Percentiles rank a stretch among this genome's conserved stretches.
Conservation (phyloP, 2,888 invertebrate species). For the Odontothrips loti region DNA sequence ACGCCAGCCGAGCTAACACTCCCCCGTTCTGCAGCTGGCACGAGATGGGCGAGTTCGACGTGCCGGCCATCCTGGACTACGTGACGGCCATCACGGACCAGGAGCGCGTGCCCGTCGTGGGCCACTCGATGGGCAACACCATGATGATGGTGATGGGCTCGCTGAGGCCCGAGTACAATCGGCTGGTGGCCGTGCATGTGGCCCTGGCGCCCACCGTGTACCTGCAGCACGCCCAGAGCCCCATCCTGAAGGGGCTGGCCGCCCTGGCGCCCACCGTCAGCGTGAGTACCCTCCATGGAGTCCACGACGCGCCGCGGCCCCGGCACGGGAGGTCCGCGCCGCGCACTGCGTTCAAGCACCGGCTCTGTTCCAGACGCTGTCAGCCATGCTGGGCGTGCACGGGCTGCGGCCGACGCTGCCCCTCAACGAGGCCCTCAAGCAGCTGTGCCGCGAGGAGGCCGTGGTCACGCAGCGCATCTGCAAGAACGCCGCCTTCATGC, state of each 20-base stretch:
- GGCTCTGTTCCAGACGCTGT: not conserved
- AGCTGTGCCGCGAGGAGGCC: conserved; percentile 23
- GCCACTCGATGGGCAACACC: conserved; percentile 23
- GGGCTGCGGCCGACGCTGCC: conserved; percentile 17
- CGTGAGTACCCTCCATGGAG: conserved; percentile 15
- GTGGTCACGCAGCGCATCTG: conserved; percentile 10
- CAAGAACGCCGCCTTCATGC: conserved; percentile 23
- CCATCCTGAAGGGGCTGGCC: conserved; percentile 5
- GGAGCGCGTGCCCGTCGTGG: conserved; percentile 2
- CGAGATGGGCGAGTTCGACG: conserved; percentile 14
- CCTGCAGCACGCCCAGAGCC: conserved; percentile 20
- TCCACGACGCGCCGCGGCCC: no score
- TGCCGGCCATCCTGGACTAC: conserved; percentile 17
- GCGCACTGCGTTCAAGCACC: not conserved
- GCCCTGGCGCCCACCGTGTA: conserved; percentile 7
- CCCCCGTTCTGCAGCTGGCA: not conserved
- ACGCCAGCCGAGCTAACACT: no score
- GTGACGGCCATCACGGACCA: conserved; percentile 2
- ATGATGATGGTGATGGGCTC: conserved; percentile 17
- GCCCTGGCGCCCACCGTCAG: conserved; percentile 20
- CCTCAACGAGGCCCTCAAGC: conserved; percentile 18
- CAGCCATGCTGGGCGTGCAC: conserved; percentile 18
- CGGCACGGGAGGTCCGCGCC: no score
- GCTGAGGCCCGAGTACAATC: conserved; percentile 8
- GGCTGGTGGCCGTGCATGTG: conserved; percentile 5